Evolutionary conservation across 2,797 vertebrate genomes (phyloP).

Genomic region (Florisuga fusca): DNA sequence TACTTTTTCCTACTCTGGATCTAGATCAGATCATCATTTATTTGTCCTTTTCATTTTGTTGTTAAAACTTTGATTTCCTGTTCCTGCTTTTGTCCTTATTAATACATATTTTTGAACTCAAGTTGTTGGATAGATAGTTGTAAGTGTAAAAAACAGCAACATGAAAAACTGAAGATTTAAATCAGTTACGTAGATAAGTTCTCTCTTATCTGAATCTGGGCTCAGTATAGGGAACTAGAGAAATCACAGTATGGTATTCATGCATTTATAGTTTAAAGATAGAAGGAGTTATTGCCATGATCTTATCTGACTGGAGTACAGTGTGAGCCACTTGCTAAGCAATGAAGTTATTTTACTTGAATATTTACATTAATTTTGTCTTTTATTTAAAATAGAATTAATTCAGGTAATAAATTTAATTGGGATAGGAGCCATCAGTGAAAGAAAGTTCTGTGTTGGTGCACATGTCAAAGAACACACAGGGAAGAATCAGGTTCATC

Average conservation of each 20-base stretch:
- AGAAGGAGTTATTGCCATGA: background rate
- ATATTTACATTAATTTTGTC: background rate
- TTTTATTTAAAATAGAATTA: background rate
- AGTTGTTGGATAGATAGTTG: background rate
- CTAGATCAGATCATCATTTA: slow-evolving; percentile 9
- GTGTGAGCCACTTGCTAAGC: background rate
- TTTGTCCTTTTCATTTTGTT: slow-evolving; percentile 28
- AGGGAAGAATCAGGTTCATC: background rate
- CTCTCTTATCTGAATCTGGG: background rate
- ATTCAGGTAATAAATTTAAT: background rate
- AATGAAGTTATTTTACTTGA: background rate
- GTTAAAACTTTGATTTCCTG: slow-evolving; percentile 46
- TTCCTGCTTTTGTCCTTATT: slow-evolving; percentile 57
- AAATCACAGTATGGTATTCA: background rate
- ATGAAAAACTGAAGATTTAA: background rate
- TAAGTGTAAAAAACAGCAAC: background rate
- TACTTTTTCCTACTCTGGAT: slow-evolving; percentile 12
- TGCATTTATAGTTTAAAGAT: background rate
- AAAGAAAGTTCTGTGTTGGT: background rate
- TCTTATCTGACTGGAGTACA: background rate
- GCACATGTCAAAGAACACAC: background rate
- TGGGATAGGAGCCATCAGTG: background rate
- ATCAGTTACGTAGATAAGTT: background rate
- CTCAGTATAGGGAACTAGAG: background rate
- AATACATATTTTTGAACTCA: background rate